Evolutionary conservation across 2,888 invertebrate species (phyloP).

Genomic region (Spatulosminthurus flaviceps): DNA sequence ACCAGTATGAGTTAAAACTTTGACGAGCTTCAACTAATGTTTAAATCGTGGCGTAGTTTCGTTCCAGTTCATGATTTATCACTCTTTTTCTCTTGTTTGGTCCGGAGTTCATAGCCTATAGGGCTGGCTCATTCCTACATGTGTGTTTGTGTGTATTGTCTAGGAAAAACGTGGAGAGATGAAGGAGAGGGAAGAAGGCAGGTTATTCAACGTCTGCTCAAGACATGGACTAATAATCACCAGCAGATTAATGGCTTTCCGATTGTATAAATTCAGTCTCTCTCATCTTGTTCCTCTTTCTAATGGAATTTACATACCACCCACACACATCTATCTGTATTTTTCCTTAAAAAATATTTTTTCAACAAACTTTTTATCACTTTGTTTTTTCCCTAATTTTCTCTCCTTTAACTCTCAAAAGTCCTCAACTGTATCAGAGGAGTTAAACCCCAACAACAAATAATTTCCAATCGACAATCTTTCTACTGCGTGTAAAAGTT

Average conservation of each 20-base stretch:
- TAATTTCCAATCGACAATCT: too few relatives aligned
- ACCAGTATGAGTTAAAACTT: neutral
- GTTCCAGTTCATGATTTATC: neutral
- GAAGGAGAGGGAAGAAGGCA: neutral
- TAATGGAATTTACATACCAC: neutral
- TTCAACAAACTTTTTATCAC: neutral
- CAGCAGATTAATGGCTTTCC: slow-evolving; percentile 41
- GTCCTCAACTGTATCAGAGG: too few relatives aligned
- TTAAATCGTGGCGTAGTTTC: slow-evolving; percentile 7
- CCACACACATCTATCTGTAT: too few relatives aligned
- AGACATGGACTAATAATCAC: slow-evolving; percentile 42
- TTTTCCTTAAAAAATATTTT: neutral
- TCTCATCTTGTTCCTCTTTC: neutral
- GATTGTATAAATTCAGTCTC: slow-evolving; percentile 19
- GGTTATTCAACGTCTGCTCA: neutral
- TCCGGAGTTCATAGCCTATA: neutral
- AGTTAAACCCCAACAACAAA: too few relatives aligned
- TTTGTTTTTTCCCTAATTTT: too few relatives aligned
- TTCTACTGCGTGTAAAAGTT: too few relatives aligned
- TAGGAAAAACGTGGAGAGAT: neutral
- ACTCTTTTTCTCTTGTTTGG: neutral
- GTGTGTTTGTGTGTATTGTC: slow-evolving; percentile 20
- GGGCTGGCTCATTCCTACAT: too few relatives aligned
- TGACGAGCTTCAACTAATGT: slow-evolving; percentile 16
- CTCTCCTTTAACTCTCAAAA: too few relatives aligned